Conservation (phyloP, 2,888 invertebrate species). For the Muscina levida region DNA sequence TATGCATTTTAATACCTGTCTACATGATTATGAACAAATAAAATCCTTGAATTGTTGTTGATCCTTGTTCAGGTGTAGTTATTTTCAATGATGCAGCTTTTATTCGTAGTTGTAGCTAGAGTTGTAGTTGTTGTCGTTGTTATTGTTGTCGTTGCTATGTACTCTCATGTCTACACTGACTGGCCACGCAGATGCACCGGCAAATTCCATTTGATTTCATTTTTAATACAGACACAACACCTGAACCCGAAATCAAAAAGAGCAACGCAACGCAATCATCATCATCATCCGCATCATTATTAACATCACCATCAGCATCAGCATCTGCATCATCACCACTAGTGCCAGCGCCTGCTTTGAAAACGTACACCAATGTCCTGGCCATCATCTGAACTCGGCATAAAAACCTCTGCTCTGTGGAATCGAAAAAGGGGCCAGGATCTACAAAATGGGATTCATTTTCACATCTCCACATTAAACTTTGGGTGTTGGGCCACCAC, state of each 20-base stretch:
- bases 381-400: slow-evolving; percentile 1
- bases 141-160: background rate
- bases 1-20: slow-evolving; percentile 15
- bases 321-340: background rate
- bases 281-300: background rate
- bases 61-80: slow-evolving; percentile 10
- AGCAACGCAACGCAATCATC: background rate
- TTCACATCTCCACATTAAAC: background rate
- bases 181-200: slow-evolving; percentile 5
- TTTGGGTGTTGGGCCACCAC: no score
- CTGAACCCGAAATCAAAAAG: background rate
- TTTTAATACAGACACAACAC: slow-evolving; percentile 15
- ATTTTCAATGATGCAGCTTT: no score
- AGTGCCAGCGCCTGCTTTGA: no score
- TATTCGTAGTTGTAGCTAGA: no score
- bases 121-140: background rate
- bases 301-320: background rate
- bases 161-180: background rate
- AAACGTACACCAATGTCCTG: no score
- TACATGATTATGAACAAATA: slow-evolving; percentile 14
- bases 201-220: slow-evolving; percentile 6
- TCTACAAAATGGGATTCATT: background rate
- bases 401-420: background rate
- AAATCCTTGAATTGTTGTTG: slow-evolving; percentile 17
- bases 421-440: slow-evolving; percentile 6